Base-by-base conservation (phyloP, 2,113 vertebrate genomes). In the Noturus placidus region DNA sequence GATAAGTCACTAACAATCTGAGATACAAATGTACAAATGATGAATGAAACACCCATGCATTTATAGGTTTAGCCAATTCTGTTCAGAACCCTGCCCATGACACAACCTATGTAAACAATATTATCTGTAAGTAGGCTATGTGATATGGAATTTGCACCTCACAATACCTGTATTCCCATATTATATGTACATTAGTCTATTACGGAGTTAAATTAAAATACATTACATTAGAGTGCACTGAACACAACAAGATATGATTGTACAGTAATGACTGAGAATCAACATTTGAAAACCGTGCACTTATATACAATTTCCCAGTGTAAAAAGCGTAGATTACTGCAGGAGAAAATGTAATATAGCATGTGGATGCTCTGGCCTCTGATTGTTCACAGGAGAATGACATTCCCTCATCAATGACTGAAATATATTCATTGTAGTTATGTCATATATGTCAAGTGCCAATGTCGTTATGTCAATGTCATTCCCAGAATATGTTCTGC, bases 61-160 rank as follows among this genome's bases (percentile, higher is more conserved):
- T 25, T 46, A 50, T 13, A 77, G 25, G 27, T 30, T 79, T 13
- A 79, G 14, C 50, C 42, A 13, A 5, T 27, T 46, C 27, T 13
- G 38, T 22, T 50, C 72, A 50, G 35, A 77, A 61, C 84, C 25
- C 72, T 50, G 56, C 38, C 72, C 56, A 59, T 59, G 54, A 20
- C 84, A 65, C n/a, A 86, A 63, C 72, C 22, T 22, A 35, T 79
- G 85, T 67, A 86, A 46, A 86, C 85, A 78, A 13, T 5, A n/a
- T 25, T 86, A 79, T 79, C 84, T 63, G 22, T 27, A 59, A 20
- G 56, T 20, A 77, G 57, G 19, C 57, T 77, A 17, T 5, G 27
- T 7, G 11, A 52, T 33, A 50, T 30, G 5, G 42, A 63, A 46
- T 50, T 72, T 15, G n/a, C 50, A 35, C 65, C 33, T 56, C 46